Conservation (phyloP, 1,140 invertebrate genomes). For the Pachypsylla venusta region DNA sequence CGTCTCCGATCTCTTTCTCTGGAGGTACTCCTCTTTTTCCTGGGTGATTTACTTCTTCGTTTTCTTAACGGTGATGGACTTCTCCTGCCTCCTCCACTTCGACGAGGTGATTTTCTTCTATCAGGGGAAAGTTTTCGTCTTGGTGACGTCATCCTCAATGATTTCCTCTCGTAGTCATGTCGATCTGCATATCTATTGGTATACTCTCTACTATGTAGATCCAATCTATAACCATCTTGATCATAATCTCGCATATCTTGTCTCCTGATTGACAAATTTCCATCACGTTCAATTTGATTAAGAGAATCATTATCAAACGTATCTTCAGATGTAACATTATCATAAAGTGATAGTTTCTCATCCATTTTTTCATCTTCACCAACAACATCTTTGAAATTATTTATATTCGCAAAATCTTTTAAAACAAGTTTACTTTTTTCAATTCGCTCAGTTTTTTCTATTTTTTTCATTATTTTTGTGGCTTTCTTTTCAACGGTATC, state of each 20-base stretch:
- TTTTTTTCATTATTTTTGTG: too few species aligned
- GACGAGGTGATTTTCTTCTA: not conserved
- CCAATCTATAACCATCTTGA: not conserved
- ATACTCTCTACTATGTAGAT: not conserved
- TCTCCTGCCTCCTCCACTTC: not conserved
- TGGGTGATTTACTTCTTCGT: not conserved
- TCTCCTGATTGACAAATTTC: too few species aligned
- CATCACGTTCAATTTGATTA: too few species aligned
- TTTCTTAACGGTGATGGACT: not conserved
- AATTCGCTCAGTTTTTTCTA: too few species aligned
- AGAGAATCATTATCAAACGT: not conserved
- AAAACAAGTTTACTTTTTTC: too few species aligned
- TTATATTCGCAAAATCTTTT: not conserved
- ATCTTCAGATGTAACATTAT: not conserved
- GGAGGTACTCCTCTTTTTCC: not conserved
- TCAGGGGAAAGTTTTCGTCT: not conserved
- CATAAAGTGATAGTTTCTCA: not conserved
- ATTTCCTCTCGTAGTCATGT: not conserved
- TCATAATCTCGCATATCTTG: too few species aligned
- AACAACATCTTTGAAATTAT: not conserved
- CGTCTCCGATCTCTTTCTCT: not conserved
- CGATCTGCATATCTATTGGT: too few species aligned
- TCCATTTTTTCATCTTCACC: not conserved
- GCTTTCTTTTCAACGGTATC: too few species aligned
- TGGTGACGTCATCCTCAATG: not conserved